Evolutionary conservation across 1,140 invertebrate species (phyloP), one percentile per base, ranked within the genome.

Genomic region (Drosophila yakuba): DNA sequence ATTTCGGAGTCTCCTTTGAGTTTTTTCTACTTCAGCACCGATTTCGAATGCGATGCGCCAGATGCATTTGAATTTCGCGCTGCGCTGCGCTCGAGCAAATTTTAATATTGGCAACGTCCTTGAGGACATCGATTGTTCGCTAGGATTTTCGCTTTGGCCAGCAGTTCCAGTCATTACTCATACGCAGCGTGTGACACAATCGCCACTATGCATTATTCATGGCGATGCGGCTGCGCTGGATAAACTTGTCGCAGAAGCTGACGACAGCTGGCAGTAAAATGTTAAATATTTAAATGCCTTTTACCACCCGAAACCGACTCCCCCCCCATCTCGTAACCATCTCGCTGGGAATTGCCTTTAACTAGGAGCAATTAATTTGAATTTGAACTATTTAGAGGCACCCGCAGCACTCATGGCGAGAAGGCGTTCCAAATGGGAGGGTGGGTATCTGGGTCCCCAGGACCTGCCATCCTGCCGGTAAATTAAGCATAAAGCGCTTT

Each of bases 401-500:
- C 61, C 79, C 63, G 54, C 44, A 63, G 54, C 44, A 63, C 52
- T 74, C 45, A 58, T 78, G 51, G 72, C 64, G 44, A 67, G 47
- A 74, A 62, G 67, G 55, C 23, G 15, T 39, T 12, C 3, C 38
- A 14, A 14, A 39, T 39, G 14, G 38, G 12, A 39, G 17, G 15
- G 12, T 1, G 17, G 43, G 51, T 55, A 72, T 45, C 32, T 20
- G 35, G 41, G 44, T 43, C 35, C 47, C 55, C 51, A 57, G 36
- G 39, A 44, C 56, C 8, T 58, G 25, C 58, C 43, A 56, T 67
- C 69, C 54, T 89, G 83, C 84, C 81, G 80, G 60, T 89, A 89
- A 89, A 89, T 89, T 89, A 89, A 89, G 79, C 84, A 89, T 89
- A 89, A 89, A 89, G 73, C 84, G 80, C 84, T 89, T 89, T 89